Evolutionary conservation across 2,797 vertebrate genomes (phyloP).

Genomic region (Squalus acanthias): DNA sequence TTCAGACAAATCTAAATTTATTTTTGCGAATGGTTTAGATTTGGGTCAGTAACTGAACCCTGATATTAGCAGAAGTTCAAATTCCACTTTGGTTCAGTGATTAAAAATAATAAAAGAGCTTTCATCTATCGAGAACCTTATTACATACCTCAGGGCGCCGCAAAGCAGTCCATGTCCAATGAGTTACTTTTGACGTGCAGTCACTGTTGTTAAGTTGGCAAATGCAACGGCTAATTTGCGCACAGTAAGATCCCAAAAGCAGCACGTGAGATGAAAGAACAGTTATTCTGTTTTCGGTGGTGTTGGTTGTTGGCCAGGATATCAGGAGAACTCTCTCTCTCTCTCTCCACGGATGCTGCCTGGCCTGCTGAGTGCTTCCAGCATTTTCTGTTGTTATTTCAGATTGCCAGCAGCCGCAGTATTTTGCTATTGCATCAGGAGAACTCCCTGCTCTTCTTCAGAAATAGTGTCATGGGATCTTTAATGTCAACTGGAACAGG

Average conservation of each 20-base stretch:
- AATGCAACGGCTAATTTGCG: neutral
- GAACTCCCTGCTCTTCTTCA: neutral
- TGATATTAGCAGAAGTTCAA: neutral
- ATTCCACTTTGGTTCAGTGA: neutral
- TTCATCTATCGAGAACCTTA: neutral
- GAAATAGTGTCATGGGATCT: neutral
- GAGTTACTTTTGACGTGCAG: neutral
- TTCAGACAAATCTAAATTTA: neutral
- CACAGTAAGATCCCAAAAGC: neutral
- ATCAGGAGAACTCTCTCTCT: neutral
- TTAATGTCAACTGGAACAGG: neutral
- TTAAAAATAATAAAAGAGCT: neutral
- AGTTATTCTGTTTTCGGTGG: neutral
- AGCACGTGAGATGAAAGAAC: neutral
- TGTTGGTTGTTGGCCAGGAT: neutral
- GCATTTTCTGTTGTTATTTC: no score
- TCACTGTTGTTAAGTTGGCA: neutral
- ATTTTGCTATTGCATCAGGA: neutral
- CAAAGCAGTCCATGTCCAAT: neutral
- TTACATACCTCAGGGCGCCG: neutral
- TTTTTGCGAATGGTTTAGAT: neutral
- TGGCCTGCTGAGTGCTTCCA: no score
- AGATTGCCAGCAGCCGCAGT: no score
- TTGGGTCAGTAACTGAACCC: neutral
- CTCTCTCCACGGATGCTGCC: no score